Evolutionary conservation across 2,888 invertebrate species (phyloP).

Genomic region (Aproaerema taeniolella): DNA sequence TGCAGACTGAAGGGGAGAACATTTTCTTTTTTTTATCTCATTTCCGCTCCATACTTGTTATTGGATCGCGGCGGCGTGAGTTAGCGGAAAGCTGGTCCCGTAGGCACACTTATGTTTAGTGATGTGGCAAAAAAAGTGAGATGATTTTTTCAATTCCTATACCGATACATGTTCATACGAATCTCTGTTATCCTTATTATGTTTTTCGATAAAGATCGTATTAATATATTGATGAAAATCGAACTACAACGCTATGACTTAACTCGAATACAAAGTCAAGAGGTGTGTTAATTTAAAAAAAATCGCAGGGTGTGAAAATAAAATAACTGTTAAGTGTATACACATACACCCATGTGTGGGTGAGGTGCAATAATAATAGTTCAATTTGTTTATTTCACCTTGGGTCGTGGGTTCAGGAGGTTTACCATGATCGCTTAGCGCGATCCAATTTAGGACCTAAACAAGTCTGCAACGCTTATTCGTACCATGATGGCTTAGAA

Average conservation of each 20-base stretch:
- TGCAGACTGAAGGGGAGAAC: too few relatives aligned
- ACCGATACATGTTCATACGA: not conserved
- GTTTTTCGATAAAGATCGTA: not conserved
- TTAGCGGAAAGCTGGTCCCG: slow-evolving; percentile 5
- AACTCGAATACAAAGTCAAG: not conserved
- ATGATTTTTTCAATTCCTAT: not conserved
- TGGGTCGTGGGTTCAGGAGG: too few relatives aligned
- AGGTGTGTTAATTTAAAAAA: not conserved
- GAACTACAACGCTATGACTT: not conserved
- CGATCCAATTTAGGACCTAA: too few relatives aligned
- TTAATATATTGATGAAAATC: not conserved
- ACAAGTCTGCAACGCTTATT: too few relatives aligned
- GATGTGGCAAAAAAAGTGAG: not conserved
- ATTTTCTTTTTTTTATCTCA: slow-evolving; percentile 1
- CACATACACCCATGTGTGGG: too few relatives aligned
- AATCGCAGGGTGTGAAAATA: too few relatives aligned
- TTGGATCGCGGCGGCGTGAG: slow-evolving; percentile 8
- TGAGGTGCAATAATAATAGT: too few relatives aligned
- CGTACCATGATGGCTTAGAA: too few relatives aligned
- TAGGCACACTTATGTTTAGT: not conserved
- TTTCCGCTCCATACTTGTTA: slow-evolving; percentile 5
- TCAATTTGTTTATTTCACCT: too few relatives aligned
- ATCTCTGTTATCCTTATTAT: not conserved
- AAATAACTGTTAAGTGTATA: too few relatives aligned
- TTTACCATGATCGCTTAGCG: too few relatives aligned